Evolutionary conservation across 2,888 invertebrate species (phyloP).

Genomic region (Drosophila subsilvestris): DNA sequence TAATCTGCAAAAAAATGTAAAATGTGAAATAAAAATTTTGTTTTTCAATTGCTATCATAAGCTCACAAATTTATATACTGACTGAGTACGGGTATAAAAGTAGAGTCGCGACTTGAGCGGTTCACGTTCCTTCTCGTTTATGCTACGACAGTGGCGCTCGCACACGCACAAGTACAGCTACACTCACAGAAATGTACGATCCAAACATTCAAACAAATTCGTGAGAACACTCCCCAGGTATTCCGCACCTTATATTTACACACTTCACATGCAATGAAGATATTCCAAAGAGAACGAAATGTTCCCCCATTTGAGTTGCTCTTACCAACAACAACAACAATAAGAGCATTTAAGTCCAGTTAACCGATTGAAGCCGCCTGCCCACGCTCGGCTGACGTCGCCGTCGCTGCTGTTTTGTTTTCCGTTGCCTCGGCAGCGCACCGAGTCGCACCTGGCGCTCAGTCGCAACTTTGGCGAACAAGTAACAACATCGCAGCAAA

Average conservation of each 20-base stretch:
- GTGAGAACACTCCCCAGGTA: background rate
- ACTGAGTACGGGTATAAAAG: too few relatives aligned
- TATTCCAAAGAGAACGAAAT: conserved; percentile 14
- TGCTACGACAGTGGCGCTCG: too few relatives aligned
- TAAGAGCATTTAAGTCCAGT: conserved; percentile 30
- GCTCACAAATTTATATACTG: too few relatives aligned
- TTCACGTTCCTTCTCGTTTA: too few relatives aligned
- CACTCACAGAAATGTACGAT: too few relatives aligned
- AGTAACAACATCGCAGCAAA: conserved; percentile 69
- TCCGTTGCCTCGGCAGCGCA: conserved; percentile 32
- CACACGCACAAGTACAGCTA: too few relatives aligned
- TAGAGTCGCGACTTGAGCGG: too few relatives aligned
- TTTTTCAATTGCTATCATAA: too few relatives aligned
- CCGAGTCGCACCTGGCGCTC: conserved; percentile 69
- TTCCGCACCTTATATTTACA: background rate
- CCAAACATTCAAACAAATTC: background rate
- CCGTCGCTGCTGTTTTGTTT: conserved; percentile 19
- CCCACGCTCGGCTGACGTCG: conserved; percentile 15
- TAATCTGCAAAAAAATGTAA: too few relatives aligned
- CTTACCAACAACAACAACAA: conserved; percentile 9
- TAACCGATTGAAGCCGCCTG: conserved; percentile 44
- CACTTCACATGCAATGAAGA: background rate
- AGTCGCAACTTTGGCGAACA: conserved; percentile 72
- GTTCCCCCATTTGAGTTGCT: conserved; percentile 6
- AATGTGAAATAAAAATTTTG: too few relatives aligned